Conservation (phyloP, 2,888 invertebrate species). For the Drosophila niveifrons region DNA sequence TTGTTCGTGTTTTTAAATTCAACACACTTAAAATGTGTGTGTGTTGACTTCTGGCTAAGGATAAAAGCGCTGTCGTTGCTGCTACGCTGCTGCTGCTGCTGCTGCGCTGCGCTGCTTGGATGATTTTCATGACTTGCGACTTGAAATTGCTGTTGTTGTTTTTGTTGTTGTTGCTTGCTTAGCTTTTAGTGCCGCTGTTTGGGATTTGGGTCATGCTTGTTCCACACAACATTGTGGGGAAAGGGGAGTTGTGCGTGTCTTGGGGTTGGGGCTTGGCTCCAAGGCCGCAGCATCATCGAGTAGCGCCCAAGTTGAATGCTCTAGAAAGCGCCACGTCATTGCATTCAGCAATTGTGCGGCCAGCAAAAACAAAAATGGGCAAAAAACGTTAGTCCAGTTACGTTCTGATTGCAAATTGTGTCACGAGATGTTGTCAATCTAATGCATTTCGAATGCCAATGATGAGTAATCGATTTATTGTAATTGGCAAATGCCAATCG, state of each 20-base stretch:
- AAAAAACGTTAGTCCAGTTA: not conserved
- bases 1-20: slow-evolving; percentile 11
- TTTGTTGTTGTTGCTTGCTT: slow-evolving; percentile 9
- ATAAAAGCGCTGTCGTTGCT: slow-evolving; percentile 15
- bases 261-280: slow-evolving; percentile 6
- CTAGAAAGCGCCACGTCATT: slow-evolving; percentile 27
- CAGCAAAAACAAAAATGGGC: not conserved
- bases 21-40: slow-evolving; percentile 30
- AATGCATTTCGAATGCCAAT: not conserved
- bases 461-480: not conserved
- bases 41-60: slow-evolving; percentile 32
- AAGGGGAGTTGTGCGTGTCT: not conserved
- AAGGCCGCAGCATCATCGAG: slow-evolving; percentile 42
- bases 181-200: slow-evolving; percentile 36
- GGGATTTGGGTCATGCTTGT: slow-evolving; percentile 56
- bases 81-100: not conserved
- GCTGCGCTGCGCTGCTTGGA: slow-evolving; percentile 4
- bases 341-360: slow-evolving; percentile 5
- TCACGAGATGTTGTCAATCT: not conserved
- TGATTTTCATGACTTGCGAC: slow-evolving; percentile 32
- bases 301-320: slow-evolving; percentile 36
- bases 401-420: not conserved
- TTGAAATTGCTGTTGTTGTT: slow-evolving; percentile 25
- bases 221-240: not conserved
- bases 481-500: not conserved